Evolutionary conservation across 2,888 invertebrate genomes (phyloP), one percentile per base, ranked within the genome.

Genomic region (Papilio gigon): DNA sequence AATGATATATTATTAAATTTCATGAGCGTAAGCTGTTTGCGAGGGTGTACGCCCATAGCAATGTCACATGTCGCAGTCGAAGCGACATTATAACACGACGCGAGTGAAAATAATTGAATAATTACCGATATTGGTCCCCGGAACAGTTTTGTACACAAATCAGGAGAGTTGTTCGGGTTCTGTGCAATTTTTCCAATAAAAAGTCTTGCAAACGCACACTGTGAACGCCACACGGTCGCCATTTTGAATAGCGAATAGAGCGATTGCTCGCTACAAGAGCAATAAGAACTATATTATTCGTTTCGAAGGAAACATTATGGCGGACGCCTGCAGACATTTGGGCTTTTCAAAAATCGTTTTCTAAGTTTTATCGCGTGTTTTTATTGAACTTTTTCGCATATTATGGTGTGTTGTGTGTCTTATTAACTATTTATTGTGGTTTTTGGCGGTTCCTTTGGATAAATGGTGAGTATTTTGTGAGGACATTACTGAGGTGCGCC

Each of bases 231-330:
- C 89, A 91, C 89, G 80, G 92, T 89, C 92, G 92, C 92, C 92
- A 92, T 92, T 91, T 92, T 92, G 92, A 91, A 92, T 92, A 92
- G 92, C 92, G 92, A 92, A 92, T 92, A 92, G 92, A 92, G 91
- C 87, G 87, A 89, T 89, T 74, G 77, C 90, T 89, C 87, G 90
- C 89, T 90, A 87, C 89, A 90, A 90, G 89, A 92, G 90, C 92
- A 92, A 91, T 92, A 92, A 91, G 92, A 92, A 91, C 90, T 89
- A 92, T 91, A 92, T 91, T 92, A 92, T 92, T 92, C 92, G 92
- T 92, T 92, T 89, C 92, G 91, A 92, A 92, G 92, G 92, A 92
- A 92, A 92, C 92, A 92, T 92, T 89, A 92, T 92, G 92, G 92
- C 92, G 91, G 92, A 90, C 90, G 92, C 90, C 92, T 91, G 92